A percentile compares a stretch with the other conserved stretches of the same genome.
Conservation (phyloP, 30 jellyfish, hydroid and myxozoan genomes). For the Nemopilema nomurai region DNA sequence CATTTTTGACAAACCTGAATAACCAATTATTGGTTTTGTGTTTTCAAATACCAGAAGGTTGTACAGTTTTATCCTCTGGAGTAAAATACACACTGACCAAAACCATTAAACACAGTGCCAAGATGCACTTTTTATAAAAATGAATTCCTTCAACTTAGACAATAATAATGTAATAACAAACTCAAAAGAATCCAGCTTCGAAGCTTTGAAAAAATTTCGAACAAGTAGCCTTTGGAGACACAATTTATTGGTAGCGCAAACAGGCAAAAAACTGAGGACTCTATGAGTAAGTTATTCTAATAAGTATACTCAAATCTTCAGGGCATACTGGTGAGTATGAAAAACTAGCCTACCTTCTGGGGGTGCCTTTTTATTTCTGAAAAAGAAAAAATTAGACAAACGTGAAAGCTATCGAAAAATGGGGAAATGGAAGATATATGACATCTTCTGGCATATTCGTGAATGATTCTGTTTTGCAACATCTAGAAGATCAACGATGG, state of each 20-base stretch:
- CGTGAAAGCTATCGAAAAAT: neutral
- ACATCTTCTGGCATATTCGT: neutral
- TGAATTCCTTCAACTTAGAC: neutral
- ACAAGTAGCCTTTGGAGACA: neutral
- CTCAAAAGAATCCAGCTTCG: neutral
- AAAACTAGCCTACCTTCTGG: neutral
- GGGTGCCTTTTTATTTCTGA: neutral
- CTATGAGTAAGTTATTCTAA: neutral
- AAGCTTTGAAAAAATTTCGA: neutral
- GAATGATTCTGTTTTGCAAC: neutral
- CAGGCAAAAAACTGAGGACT: neutral
- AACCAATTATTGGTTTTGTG: neutral
- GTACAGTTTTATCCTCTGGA: neutral
- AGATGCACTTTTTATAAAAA: neutral
- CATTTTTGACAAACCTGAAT: constrained; percentile 10
- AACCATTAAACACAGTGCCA: neutral
- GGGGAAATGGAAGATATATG: neutral
- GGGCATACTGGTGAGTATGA: neutral
- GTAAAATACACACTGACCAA: neutral
- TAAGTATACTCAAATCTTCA: neutral
- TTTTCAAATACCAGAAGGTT: neutral
- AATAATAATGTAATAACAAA: neutral
- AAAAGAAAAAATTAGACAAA: neutral
- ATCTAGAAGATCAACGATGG: neutral
- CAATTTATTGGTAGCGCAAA: neutral